Evolutionary conservation across 2,888 invertebrate species (phyloP), one percentile per base, ranked within the genome.

Genomic region (Cephalotes varians): DNA sequence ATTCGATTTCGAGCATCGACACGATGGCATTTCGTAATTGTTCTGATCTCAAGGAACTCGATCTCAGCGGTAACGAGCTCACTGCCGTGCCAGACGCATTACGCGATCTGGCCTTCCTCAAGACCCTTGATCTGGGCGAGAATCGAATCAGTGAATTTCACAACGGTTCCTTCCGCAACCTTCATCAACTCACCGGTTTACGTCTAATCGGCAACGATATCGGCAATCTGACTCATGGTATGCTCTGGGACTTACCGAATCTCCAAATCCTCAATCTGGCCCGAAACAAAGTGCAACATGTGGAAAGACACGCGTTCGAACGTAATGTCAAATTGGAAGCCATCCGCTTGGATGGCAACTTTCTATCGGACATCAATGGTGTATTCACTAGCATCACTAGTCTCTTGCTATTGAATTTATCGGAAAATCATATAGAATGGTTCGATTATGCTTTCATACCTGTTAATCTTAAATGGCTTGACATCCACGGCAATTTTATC

Each of bases 361-460:
- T 97, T 93, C 95, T 98, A 90, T 97, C 97, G 69, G 98, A 98
- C 94, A 97, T 98, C 92, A 98, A 98, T 95, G 98, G 98, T 21
- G 97, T 98, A 84, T 98, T 98, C 93, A 97, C 98, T 49, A 97
- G 98, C 82, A 95, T 98, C 40, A 96, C 97, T n/a, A 97, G 97
- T 88, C 95, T 98, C 84, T 95, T 98, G 92, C 97, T 98, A 97
- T 95, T 98, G 83, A 98, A 98, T 95, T 95, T 98, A 73, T 98
- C 98, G 56, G 98, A 98, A 95, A 98, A 98, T 95, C 98, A 98
- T 95, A 95, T 98, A 92, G 97, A 98, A 90, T 98, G 98, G 98
- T 98, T 98, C 95, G 98, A 98, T 95, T 98, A 98, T 94, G 98
- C 98, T 76, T 98, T 98, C 94, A 97, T 98, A 92, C 98, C 98